Percentiles rank a stretch among this genome's conserved stretches.
Evolutionary conservation across 2,888 invertebrate species (phyloP).

Genomic region (Eupithecia centaureata): DNA sequence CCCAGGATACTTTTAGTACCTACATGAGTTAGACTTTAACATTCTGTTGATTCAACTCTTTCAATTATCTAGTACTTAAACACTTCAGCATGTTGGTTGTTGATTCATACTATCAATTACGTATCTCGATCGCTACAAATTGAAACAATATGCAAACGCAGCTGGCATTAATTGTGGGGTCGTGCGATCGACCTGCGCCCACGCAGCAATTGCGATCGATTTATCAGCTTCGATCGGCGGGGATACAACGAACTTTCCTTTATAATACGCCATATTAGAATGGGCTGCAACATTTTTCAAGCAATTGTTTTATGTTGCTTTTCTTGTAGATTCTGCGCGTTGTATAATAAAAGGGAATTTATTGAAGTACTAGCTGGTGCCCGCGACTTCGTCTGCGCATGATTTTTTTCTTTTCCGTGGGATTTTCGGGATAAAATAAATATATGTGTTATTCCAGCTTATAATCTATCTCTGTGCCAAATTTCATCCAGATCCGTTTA

Average conservation of each 20-base stretch:
- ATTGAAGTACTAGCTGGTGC: too few relatives aligned
- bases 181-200: constrained; percentile 48
- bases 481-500: too few relatives aligned
- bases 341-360: too few relatives aligned
- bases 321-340: too few relatives aligned
- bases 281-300: too few relatives aligned
- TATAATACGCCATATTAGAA: too few relatives aligned
- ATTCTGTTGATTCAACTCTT: background rate
- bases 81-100: constrained; percentile 5
- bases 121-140: constrained; percentile 11
- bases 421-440: too few relatives aligned
- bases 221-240: constrained; percentile 31
- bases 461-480: too few relatives aligned
- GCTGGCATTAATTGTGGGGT: constrained; percentile 36
- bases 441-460: too few relatives aligned
- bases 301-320: too few relatives aligned
- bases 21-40: background rate
- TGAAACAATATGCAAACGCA: constrained; percentile 32
- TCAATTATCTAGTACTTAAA: background rate
- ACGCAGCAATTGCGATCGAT: constrained; percentile 47
- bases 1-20: background rate
- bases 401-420: too few relatives aligned
- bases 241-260: constrained; percentile 1
- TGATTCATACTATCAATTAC: constrained; percentile 15
- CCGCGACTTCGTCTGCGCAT: too few relatives aligned